These are phyloP conservation scores for Eutolmus rufibarbis DNA, from an alignment of 2,888 invertebrate genomes.

Conservation along the genomic window DNA sequence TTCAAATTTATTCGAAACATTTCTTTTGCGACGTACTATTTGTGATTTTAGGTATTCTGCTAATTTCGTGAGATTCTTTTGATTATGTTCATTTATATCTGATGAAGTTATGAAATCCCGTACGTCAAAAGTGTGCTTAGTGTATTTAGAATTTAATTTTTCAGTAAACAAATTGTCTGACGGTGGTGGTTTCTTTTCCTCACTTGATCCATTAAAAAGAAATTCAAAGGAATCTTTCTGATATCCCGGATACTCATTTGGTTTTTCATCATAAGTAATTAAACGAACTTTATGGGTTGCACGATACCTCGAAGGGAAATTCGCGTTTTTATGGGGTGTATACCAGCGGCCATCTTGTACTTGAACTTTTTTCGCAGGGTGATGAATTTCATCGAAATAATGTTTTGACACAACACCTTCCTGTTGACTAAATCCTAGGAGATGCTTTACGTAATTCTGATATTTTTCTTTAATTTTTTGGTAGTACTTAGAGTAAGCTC, in stretches of 20 bases:
- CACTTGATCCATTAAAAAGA: background rate
- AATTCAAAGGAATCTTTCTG: background rate
- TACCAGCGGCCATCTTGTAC: slow-evolving; percentile 55
- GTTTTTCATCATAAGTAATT: slow-evolving; percentile 42
- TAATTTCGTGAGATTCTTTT: slow-evolving; percentile 49
- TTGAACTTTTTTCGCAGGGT: slow-evolving; percentile 51
- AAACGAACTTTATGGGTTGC: slow-evolving; percentile 53
- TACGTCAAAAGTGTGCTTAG: background rate
- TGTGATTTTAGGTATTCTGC: slow-evolving; percentile 58
- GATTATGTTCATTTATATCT: background rate
- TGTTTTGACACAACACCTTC: slow-evolving; percentile 47
- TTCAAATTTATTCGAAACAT: background rate
- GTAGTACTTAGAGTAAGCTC: slow-evolving; percentile 58
- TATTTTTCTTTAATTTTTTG: slow-evolving; percentile 59
- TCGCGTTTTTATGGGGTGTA: slow-evolving; percentile 53
- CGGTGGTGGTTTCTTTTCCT: background rate
- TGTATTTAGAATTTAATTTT: background rate
- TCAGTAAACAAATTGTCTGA: background rate
- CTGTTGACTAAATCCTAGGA: slow-evolving; percentile 53
- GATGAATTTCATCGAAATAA: slow-evolving; percentile 43
- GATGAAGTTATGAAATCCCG: background rate
- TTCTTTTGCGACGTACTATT: slow-evolving; percentile 55
- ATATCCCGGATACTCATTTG: background rate
- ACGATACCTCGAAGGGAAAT: slow-evolving; percentile 52
- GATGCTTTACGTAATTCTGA: slow-evolving; percentile 57